Percentiles rank a stretch among this genome's conserved stretches.
Conservation (phyloP, 2,888 invertebrate genomes). For the Hydraecia micacea region DNA sequence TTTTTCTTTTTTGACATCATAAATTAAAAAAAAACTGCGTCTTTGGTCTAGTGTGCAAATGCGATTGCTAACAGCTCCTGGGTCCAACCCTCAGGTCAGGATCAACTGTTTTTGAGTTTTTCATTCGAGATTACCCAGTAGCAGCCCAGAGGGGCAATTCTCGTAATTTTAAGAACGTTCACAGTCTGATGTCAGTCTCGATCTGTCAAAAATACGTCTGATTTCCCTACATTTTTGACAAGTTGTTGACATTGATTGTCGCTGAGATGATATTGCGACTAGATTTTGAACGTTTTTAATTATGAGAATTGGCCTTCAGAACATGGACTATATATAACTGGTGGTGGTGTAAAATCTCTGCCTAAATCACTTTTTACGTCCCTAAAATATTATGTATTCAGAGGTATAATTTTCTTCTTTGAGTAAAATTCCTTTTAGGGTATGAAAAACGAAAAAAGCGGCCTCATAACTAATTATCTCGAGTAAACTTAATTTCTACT, state of each 20-base stretch:
- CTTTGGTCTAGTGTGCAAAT: neutral
- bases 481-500: conserved; percentile 50
- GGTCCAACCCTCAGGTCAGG: no score
- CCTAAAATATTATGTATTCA: neutral
- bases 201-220: no score
- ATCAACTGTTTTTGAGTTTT: neutral
- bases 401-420: neutral
- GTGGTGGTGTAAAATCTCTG: no score
- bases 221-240: no score
- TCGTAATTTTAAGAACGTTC: no score
- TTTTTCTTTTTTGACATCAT: neutral
- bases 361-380: neutral
- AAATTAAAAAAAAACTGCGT: neutral
- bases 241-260: no score
- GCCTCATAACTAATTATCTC: conserved; percentile 48
- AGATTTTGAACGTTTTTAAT: no score
- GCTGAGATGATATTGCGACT: no score
- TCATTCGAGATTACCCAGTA: no score
- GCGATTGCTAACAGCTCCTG: neutral
- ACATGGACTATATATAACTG: neutral
- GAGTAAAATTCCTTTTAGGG: neutral
- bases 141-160: no score
- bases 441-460: conserved; percentile 17
- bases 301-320: no score
- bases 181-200: no score